Evolutionary conservation across 37 sponge, comb jelly and placozoan species (phyloP), one percentile per base, ranked within the genome.

Genomic region (Spongilla lacustris): DNA sequence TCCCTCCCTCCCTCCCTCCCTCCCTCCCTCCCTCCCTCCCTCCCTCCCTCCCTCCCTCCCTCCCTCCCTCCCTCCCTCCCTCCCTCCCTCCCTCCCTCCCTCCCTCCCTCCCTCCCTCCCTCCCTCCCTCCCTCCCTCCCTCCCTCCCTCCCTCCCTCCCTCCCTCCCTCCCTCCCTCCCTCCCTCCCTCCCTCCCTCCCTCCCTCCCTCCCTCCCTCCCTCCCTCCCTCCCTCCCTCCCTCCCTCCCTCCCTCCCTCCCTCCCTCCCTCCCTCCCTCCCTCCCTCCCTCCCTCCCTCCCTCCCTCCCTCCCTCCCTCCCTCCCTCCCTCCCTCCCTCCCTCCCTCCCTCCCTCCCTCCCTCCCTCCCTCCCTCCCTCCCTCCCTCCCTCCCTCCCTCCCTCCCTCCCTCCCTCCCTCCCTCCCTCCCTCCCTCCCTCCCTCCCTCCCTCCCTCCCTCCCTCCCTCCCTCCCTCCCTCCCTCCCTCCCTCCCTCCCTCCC

Each of bases 231-330:
- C 67, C 80, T 79, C 80, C 80, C 67, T 58, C 80, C 71, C 31
- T 79, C 50, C 29, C 79, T 10, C 67, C 80, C 67, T 35, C 66
- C 25, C 75, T 41, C 75, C 36, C 58, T 67, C 69, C 29, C 77
- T 67, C 74, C 74, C 82, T 81, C 82, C 69, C 82, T 67, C 70
- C 69, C 69, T 67, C 35, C 70, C 50, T 48, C 80, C 66, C 80
- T 48, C 80, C 70, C 82, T 79, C 80, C 80, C 66, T 48, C 66
- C 80, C 80, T 79, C 80, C 80, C 80, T 79, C 80, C 80, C 66
- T 48, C 66, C 80, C 80, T 48, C 80, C 66, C 80, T 79, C 80
- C 66, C 48, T 34, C 24, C 22, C 68, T 48, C 0, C 46, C 66
- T 13, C 31, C 76, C 26, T 33, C 36, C 68, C 34, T 8, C 28